These are phyloP conservation scores for Ammodytes marinus DNA, from an alignment of 2,113 vertebrate genomes.

Conservation along the genomic window DNA sequence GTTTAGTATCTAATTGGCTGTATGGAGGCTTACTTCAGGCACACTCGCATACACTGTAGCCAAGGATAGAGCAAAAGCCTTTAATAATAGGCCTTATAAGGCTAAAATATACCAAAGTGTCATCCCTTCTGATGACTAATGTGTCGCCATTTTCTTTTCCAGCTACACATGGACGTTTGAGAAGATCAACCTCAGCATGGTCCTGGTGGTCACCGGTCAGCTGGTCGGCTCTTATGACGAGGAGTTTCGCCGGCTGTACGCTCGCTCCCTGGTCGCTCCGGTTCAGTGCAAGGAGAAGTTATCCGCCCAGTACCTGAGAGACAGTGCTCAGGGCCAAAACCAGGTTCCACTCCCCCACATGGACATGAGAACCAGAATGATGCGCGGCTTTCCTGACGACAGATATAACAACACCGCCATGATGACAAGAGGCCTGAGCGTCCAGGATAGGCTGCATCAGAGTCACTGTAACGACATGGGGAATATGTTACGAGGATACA, in stretches of 20 bases:
- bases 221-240: slow-evolving; percentile 92
- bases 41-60: too few species aligned
- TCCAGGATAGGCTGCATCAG: slow-evolving; percentile 86
- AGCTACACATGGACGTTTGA: slow-evolving; percentile 96
- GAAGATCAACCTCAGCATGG: slow-evolving; percentile 95
- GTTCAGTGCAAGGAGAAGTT: slow-evolving; percentile 71
- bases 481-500: slow-evolving; percentile 89
- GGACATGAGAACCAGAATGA: slow-evolving; percentile 81
- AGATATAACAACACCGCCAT: slow-evolving; percentile 74
- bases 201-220: slow-evolving; percentile 92
- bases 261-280: slow-evolving; percentile 86
- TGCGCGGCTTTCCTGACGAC: slow-evolving; percentile 77
- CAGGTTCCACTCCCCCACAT: slow-evolving; percentile 85
- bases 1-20: too few species aligned
- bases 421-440: slow-evolving; percentile 83
- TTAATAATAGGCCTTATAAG: too few species aligned
- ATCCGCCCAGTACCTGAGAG: slow-evolving; percentile 43
- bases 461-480: slow-evolving; percentile 83
- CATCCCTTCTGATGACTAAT: background rate
- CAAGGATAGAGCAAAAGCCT: too few species aligned
- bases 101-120: too few species aligned
- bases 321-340: slow-evolving; percentile 83
- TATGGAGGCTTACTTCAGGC: too few species aligned
- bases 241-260: slow-evolving; percentile 93
- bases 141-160: slow-evolving; percentile 35